phyloP scores from a whole-genome alignment of 2,113 vertebrate species.

The Bubo bubo region DNA sequence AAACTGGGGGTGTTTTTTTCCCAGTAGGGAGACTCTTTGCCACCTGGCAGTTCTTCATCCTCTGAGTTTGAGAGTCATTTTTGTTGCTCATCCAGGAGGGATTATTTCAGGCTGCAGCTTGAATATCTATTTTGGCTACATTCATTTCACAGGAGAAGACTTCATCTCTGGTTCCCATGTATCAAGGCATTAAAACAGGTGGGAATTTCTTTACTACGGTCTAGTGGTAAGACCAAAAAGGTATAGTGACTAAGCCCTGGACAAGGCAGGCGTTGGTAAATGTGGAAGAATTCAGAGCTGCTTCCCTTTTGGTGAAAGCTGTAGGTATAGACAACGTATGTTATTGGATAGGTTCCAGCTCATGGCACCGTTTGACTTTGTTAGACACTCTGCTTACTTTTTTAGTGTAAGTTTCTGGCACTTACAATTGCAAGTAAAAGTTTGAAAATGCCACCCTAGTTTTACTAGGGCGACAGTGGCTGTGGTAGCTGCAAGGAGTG shows the following conservation, averaged over 20 bases:
- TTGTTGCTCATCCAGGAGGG: background rate
- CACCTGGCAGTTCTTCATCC: background rate
- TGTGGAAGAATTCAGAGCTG: background rate
- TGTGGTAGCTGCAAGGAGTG: background rate
- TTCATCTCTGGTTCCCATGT: background rate
- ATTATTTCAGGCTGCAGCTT: background rate
- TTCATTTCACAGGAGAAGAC: background rate
- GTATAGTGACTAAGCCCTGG: background rate
- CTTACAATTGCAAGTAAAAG: background rate
- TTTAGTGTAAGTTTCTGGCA: background rate
- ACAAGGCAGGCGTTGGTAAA: background rate
- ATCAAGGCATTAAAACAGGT: background rate
- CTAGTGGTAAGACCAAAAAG: background rate
- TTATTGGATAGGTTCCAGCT: background rate
- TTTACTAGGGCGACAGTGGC: accelerated
- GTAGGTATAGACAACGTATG: background rate
- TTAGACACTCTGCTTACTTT: background rate
- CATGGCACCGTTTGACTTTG: background rate
- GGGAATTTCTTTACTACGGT: background rate
- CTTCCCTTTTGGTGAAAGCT: background rate
- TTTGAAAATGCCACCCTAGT: background rate
- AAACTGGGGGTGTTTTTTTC: background rate
- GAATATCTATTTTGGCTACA: background rate
- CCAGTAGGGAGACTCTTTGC: background rate
- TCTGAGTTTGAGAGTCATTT: background rate